phyloP scores from a whole-genome alignment of 1,140 invertebrate species.

The Conus ventricosus region DNA sequence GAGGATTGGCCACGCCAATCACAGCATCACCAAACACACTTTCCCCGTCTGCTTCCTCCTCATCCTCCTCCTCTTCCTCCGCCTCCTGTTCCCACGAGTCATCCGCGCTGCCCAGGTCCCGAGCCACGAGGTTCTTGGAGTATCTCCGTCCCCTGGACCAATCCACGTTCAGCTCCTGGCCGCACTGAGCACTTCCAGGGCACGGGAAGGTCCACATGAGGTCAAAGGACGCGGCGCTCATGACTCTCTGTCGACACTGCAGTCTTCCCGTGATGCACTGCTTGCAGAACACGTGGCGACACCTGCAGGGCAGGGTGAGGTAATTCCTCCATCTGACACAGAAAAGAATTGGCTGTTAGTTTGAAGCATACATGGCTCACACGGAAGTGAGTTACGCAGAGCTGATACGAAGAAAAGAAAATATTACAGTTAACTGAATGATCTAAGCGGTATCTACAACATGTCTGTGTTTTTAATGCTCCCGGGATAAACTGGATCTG shows the following conservation, averaged over 20 bases:
- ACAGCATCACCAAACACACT: background rate
- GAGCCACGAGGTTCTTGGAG: conserved; percentile 28
- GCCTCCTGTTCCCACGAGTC: background rate
- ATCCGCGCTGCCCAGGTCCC: background rate
- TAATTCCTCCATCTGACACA: conserved; percentile 30
- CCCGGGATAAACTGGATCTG: background rate
- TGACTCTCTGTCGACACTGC: conserved; percentile 25
- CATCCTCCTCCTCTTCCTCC: background rate
- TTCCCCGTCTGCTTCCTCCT: conserved; percentile 3
- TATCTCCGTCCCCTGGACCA: conserved; percentile 26
- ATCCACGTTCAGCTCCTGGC: conserved; percentile 32
- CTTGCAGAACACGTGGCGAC: conserved; percentile 36
- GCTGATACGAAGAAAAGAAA: background rate
- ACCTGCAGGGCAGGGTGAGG: conserved; percentile 30
- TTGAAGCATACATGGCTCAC: no score
- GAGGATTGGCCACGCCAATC: no score
- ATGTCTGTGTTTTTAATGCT: background rate
- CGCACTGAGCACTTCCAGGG: conserved; percentile 33
- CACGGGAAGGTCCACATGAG: conserved; percentile 39
- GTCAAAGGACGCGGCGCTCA: conserved; percentile 25
- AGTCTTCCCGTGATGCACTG: conserved; percentile 29
- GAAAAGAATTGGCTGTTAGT: background rate
- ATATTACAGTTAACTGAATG: background rate
- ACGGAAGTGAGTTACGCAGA: no score
- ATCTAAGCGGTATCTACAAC: background rate